Evolutionary conservation across 2,113 vertebrate genomes (phyloP).

Genomic region (Neolamprologus kungweensis): DNA sequence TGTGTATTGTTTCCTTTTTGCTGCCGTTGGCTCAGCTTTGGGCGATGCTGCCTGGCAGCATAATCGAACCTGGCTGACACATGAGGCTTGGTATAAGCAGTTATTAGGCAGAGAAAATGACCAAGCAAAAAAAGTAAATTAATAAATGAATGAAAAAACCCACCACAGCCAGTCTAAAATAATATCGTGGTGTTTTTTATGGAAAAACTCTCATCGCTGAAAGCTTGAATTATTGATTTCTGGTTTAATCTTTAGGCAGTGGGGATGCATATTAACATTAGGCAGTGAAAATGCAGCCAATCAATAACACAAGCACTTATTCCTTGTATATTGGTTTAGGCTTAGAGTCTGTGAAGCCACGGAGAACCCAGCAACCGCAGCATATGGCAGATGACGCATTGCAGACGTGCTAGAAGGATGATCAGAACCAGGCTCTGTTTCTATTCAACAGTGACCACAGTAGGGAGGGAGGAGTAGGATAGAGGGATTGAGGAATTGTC

Average conservation of each 20-base stretch:
- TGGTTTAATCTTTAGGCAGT: background rate
- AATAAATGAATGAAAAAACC: background rate
- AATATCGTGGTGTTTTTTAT: background rate
- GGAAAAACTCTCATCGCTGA: background rate
- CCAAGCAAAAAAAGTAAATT: background rate
- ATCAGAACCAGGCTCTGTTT: slow-evolving; percentile 34
- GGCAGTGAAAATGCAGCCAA: background rate
- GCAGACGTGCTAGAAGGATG: slow-evolving; percentile 13
- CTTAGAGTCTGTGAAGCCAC: background rate
- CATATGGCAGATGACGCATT: slow-evolving; percentile 46
- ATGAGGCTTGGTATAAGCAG: background rate
- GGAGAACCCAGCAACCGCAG: slow-evolving; percentile 10
- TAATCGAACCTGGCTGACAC: background rate
- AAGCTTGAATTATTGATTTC: background rate
- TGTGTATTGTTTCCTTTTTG: background rate
- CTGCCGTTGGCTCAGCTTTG: slow-evolving; percentile 6
- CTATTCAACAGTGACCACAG: slow-evolving; percentile 39
- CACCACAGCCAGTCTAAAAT: background rate
- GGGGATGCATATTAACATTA: background rate
- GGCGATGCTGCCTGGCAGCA: background rate
- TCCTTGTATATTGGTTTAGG: background rate
- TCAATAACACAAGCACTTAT: background rate
- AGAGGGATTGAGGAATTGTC: slow-evolving; percentile 27
- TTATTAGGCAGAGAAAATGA: background rate
- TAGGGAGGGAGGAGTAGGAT: background rate